Evolutionary conservation across 2,888 invertebrate genomes (phyloP).

Genomic region (Sinohyriopsis cumingii): DNA sequence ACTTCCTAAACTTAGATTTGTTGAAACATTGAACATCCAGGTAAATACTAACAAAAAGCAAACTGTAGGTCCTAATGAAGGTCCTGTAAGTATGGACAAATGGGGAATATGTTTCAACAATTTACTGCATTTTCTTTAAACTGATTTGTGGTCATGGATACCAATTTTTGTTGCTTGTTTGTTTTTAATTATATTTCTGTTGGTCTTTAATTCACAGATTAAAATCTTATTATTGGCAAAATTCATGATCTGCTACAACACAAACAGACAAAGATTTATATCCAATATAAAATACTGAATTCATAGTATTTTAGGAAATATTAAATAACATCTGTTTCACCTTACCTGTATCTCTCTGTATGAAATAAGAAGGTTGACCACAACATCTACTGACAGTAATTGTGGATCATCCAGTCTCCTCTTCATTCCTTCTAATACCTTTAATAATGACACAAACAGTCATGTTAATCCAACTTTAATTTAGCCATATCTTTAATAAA

Average conservation of each 20-base stretch:
- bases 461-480: too few species aligned
- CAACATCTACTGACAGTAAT: conserved; percentile 95
- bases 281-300: not conserved
- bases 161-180: too few species aligned
- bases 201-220: too few species aligned
- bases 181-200: too few species aligned
- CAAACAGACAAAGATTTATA: not conserved
- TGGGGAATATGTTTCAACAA: too few species aligned
- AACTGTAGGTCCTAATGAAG: not conserved
- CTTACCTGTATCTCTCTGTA: conserved; percentile 73
- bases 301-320: too few species aligned
- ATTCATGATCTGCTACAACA: not conserved
- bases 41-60: not conserved
- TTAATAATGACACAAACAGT: conserved; percentile 17
- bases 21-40: not conserved
- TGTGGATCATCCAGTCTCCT: conserved; percentile 96
- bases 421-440: conserved; percentile 89
- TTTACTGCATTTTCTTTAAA: too few species aligned
- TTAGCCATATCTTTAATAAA: too few species aligned
- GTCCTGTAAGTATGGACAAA: too few species aligned
- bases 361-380: conserved; percentile 93
- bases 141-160: too few species aligned
- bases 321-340: too few species aligned
- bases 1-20: not conserved
- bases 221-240: too few species aligned